Conservation (phyloP, 2,797 vertebrate species). For the Mus caroli region DNA sequence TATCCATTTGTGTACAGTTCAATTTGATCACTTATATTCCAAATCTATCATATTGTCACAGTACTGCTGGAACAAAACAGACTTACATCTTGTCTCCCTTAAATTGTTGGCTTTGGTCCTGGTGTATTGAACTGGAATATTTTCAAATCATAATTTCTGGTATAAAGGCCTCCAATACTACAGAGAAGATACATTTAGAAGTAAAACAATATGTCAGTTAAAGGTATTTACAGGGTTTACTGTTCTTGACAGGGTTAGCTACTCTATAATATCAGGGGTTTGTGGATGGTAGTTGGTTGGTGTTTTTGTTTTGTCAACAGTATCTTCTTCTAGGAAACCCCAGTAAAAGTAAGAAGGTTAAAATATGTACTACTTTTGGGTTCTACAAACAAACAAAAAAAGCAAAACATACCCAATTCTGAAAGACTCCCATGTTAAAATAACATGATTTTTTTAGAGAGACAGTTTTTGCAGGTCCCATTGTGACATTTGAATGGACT, state of each 20-base stretch:
- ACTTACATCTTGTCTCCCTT: not conserved
- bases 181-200: constrained; percentile 30
- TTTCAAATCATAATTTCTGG: not conserved
- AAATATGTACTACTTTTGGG: not conserved
- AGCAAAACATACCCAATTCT: not conserved
- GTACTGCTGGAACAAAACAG: not conserved
- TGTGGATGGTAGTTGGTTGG: not conserved
- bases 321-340: not conserved
- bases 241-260: not conserved
- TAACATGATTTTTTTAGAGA: not conserved
- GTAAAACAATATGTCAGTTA: not conserved
- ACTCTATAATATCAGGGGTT: too few species aligned
- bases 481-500: not conserved
- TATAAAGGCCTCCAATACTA: not conserved
- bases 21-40: constrained; percentile 7
- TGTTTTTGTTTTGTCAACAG: not conserved
- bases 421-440: not conserved
- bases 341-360: not conserved
- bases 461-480: not conserved
- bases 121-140: not conserved
- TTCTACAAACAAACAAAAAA: not conserved
- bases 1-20: not conserved
- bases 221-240: not conserved
- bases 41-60: not conserved
- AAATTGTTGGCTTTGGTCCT: not conserved